phyloP scores from a whole-genome alignment of 2,888 invertebrate species.

The Dendrolimus pini region DNA sequence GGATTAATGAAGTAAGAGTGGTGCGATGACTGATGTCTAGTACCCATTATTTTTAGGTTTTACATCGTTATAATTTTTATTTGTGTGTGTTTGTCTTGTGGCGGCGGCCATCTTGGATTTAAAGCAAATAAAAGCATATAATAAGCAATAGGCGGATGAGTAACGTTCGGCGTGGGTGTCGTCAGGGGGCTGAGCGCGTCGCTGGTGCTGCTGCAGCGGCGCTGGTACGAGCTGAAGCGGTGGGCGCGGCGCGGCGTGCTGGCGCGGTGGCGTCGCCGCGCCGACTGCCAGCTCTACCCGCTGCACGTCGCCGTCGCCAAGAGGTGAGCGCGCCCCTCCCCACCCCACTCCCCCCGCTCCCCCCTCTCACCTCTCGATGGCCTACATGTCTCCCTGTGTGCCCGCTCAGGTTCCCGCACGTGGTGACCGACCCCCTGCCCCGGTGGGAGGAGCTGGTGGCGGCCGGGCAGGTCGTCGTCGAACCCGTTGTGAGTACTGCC shows the following conservation, averaged over 20 bases:
- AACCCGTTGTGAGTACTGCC: neutral
- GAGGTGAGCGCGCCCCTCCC: neutral
- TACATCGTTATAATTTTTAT: no score
- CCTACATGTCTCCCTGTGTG: no score
- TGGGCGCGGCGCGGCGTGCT: constrained; percentile 13
- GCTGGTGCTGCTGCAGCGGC: constrained; percentile 30
- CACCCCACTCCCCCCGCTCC: no score
- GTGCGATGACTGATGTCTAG: no score
- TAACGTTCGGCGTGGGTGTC: no score
- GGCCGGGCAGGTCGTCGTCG: neutral
- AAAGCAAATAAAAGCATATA: no score
- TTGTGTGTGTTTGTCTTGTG: no score
- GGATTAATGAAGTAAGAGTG: no score
- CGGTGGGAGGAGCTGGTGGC: constrained; percentile 14
- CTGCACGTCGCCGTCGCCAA: constrained; percentile 16
- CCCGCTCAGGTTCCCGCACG: constrained; percentile 18
- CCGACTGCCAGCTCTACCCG: constrained; percentile 3
- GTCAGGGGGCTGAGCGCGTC: constrained; percentile 15
- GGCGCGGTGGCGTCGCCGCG: constrained; percentile 7
- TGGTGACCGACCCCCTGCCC: constrained; percentile 12
- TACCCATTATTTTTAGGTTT: no score
- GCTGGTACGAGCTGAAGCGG: constrained; percentile 33
- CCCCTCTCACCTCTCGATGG: no score
- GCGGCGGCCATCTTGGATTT: no score
- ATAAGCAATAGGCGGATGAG: no score